Evolutionary conservation across 2,113 vertebrate genomes (phyloP).

Genomic region (Prionailurus bengalensis): DNA sequence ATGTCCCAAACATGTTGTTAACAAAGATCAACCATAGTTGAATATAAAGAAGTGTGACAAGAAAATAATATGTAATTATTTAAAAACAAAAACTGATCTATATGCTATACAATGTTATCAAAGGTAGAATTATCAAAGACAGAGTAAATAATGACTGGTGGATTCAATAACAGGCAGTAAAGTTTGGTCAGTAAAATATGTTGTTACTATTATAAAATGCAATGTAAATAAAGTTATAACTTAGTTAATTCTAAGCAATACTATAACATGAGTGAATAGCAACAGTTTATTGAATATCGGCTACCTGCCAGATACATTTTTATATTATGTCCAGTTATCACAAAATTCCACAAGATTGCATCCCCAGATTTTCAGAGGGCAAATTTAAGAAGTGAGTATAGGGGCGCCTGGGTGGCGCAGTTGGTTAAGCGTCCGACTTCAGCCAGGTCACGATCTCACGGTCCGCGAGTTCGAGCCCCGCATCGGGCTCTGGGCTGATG

Average conservation of each 20-base stretch:
- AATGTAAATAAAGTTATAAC: background rate
- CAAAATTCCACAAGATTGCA: background rate
- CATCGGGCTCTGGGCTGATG: too few species aligned
- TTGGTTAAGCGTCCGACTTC: too few species aligned
- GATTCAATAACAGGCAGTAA: background rate
- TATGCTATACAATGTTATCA: background rate
- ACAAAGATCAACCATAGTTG: background rate
- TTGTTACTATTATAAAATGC: background rate
- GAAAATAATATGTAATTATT: background rate
- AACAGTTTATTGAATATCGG: background rate
- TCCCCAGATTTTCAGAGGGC: background rate
- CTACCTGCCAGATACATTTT: background rate
- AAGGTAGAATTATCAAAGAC: background rate
- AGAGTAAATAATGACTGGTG: background rate
- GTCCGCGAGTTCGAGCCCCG: too few species aligned
- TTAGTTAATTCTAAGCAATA: background rate
- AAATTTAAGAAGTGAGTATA: background rate
- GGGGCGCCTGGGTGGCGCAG: too few species aligned
- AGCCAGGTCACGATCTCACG: too few species aligned
- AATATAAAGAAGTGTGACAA: background rate
- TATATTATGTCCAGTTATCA: background rate
- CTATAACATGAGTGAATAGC: background rate
- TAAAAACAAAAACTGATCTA: background rate
- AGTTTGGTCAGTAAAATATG: background rate
- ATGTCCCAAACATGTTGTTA: background rate